Base-by-base conservation (phyloP, 2,888 invertebrate species). In the Pomacea canaliculata region DNA sequence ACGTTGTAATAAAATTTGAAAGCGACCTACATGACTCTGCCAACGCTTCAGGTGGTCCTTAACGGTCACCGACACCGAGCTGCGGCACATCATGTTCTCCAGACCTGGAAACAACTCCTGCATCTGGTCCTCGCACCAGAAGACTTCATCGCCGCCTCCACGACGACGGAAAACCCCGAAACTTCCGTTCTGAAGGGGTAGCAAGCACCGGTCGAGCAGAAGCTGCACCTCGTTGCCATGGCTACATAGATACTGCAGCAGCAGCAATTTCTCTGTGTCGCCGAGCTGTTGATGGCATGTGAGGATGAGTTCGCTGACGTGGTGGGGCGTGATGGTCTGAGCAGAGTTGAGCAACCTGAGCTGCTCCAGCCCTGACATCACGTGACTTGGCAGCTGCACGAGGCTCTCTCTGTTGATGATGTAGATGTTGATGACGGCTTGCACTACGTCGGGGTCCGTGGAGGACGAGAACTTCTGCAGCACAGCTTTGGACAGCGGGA, bases 381-480 rank as follows among this genome's bases (percentile, higher is more conserved):
- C 63, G 60, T 69, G 74, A 62, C 48, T 5, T 16, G 69, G 69
- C 3, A 74, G 51, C 18, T 49, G 7, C 0, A 74, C 74, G 16
- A 74, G 62, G 74, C 23, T 48, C 27, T 69, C 48, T 8, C 49
- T n/a, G 62, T 63, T 69, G 10, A 23, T 19, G 7, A 23, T 68
- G 74, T 67, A 74, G 27, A 74, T 62, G 60, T 74, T 74, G 1
- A 69, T 48, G 13, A 74, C 62, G 12, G 69, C 60, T 18, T 63
- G 12, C 16, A 19, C 56, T 49, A 74, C 69, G 19, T 60, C 69
- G 18, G 69, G 18, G 16, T 67, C 49, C 7, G 69, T n/a, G 19
- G 18, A 19, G 8, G 46, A n/a, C 5, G 56, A 49, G 37, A 68
- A 68, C 1, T 23, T 48, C 18, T 60, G 49, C 48, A 74, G 62